Evolutionary conservation across 2,888 invertebrate species (phyloP).

Genomic region (Apamea sordens): DNA sequence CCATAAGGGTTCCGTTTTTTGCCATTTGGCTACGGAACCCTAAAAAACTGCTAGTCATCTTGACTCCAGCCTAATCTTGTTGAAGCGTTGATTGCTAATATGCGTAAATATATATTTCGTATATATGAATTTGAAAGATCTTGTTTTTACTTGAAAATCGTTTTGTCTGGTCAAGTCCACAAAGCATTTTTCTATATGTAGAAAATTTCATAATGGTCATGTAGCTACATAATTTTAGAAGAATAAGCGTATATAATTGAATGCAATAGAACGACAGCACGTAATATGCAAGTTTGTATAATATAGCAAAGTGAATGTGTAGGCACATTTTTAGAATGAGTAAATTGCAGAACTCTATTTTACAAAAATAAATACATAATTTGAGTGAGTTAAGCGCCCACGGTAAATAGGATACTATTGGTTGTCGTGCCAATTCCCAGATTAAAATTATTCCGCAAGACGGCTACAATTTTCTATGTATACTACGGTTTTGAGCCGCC

Average conservation of each 20-base stretch:
- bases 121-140: not conserved
- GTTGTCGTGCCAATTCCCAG: not conserved
- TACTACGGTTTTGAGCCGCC: not conserved
- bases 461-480: not conserved
- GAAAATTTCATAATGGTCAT: not conserved
- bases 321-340: not conserved
- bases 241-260: too few species aligned
- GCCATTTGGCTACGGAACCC: too few species aligned
- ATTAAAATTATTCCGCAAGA: not conserved
- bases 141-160: not conserved
- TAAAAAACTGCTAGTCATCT: not conserved
- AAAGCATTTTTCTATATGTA: not conserved
- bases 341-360: not conserved
- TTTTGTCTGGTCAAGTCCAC: not conserved
- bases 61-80: not conserved
- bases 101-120: not conserved
- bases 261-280: not conserved
- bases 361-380: conserved; percentile 7
- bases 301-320: not conserved
- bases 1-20: too few species aligned
- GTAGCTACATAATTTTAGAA: not conserved
- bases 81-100: not conserved
- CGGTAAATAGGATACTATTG: not conserved
- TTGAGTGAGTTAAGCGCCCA: not conserved
- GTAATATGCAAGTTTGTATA: not conserved